These are phyloP conservation scores for Pharmacophagus antenor DNA, from an alignment of 2,888 invertebrate species.

Conservation along the genomic window DNA sequence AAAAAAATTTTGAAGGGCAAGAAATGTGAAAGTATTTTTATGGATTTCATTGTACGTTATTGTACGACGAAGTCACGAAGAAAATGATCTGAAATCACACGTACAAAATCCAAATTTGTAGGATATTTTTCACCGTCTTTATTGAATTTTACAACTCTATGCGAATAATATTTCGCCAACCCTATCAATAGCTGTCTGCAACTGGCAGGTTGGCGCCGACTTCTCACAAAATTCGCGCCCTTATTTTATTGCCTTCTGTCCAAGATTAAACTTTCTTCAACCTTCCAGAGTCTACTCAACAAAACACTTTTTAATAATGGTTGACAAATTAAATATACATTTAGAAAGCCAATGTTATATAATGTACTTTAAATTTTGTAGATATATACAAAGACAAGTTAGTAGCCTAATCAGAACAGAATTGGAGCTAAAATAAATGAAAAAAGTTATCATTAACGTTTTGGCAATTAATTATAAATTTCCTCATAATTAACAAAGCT, in stretches of 20 bases:
- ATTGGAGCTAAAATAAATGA: not conserved
- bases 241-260: conserved; percentile 77
- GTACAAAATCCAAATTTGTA: not conserved
- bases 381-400: not conserved
- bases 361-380: not conserved
- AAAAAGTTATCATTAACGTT: not conserved
- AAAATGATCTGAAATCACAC: not conserved
- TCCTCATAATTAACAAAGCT: not conserved
- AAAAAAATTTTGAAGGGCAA: no score
- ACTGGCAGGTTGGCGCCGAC: conserved; percentile 73
- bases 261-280: conserved; percentile 71
- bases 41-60: not conserved
- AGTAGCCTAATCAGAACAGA: not conserved
- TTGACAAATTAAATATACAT: conserved; percentile 28
- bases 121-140: conserved; percentile 13
- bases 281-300: conserved; percentile 59
- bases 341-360: no score
- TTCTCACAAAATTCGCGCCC: conserved; percentile 73
- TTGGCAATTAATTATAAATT: not conserved
- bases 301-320: conserved; percentile 50
- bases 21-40: no score
- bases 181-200: conserved; percentile 78
- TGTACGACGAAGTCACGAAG: not conserved
- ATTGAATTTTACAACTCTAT: conserved; percentile 47
- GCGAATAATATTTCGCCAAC: conserved; percentile 48